phyloP scores from a whole-genome alignment of 2,113 vertebrate genomes.

The Gadus chalcogrammus region DNA sequence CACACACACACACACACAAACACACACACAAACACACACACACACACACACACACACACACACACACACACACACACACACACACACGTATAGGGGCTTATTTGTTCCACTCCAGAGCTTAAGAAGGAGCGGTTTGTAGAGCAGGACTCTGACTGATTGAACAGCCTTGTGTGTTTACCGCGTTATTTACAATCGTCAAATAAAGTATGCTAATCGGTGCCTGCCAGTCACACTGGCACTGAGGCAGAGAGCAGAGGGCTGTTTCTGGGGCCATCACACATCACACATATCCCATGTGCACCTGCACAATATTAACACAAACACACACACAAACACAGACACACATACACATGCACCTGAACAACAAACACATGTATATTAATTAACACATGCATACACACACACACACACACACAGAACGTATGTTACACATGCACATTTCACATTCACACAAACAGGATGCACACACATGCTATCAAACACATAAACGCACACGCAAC shows the following conservation, averaged over 20 bases:
- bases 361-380: no score
- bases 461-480: constrained; percentile 4
- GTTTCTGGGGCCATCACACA: constrained; percentile 32
- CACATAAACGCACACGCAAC: no score
- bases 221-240: constrained; percentile 34
- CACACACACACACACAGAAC: neutral
- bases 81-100: constrained; percentile 6
- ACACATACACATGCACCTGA: neutral
- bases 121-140: constrained; percentile 30
- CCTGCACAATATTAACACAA: constrained; percentile 5
- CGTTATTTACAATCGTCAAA: constrained; percentile 55
- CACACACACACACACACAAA: neutral
- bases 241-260: constrained; percentile 20
- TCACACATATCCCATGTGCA: constrained; percentile 2
- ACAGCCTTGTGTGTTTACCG: constrained; percentile 45
- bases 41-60: neutral
- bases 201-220: constrained; percentile 56
- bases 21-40: constrained; percentile 5
- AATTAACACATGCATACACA: neutral
- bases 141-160: constrained; percentile 46
- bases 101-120: constrained; percentile 4
- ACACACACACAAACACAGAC: neutral
- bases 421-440: no score
- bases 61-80: constrained; percentile 12
- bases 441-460: neutral